Percentiles rank a stretch among this genome's conserved stretches.
phyloP scores from a whole-genome alignment of 1,140 invertebrate genomes.

The Caerostris extrusa region DNA sequence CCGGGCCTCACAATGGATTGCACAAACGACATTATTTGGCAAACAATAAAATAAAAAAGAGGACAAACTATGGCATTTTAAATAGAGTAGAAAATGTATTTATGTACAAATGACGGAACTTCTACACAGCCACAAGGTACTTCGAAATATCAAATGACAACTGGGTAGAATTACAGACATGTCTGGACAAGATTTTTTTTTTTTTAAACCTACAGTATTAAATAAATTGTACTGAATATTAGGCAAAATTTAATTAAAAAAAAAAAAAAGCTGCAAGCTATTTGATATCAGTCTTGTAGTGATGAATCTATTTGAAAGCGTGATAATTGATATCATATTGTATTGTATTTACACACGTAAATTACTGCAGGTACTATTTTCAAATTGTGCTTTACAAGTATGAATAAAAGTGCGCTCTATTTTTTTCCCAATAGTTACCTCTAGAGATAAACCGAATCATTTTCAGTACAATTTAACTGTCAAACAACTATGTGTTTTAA shows the following conservation, averaged over 20 bases:
- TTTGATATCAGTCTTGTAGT: background rate
- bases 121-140: background rate
- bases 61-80: slow-evolving; percentile 59
- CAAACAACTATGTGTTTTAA: too few species aligned
- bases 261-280: background rate
- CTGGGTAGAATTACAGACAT: background rate
- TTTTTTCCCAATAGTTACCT: too few species aligned
- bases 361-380: too few species aligned
- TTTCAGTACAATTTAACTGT: too few species aligned
- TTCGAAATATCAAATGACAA: background rate
- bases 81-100: slow-evolving; percentile 40
- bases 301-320: too few species aligned
- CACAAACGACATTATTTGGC: slow-evolving; percentile 50
- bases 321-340: too few species aligned
- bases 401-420: too few species aligned
- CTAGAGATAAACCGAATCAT: too few species aligned
- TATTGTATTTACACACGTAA: too few species aligned
- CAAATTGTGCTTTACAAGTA: background rate
- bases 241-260: background rate
- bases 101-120: slow-evolving; percentile 55
- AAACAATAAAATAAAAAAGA: background rate
- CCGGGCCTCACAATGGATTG: slow-evolving; percentile 64
- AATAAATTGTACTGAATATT: background rate
- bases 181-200: background rate
- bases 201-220: background rate